Evolutionary conservation across 2,888 invertebrate genomes (phyloP).

Genomic region (Ethmia dodecea): DNA sequence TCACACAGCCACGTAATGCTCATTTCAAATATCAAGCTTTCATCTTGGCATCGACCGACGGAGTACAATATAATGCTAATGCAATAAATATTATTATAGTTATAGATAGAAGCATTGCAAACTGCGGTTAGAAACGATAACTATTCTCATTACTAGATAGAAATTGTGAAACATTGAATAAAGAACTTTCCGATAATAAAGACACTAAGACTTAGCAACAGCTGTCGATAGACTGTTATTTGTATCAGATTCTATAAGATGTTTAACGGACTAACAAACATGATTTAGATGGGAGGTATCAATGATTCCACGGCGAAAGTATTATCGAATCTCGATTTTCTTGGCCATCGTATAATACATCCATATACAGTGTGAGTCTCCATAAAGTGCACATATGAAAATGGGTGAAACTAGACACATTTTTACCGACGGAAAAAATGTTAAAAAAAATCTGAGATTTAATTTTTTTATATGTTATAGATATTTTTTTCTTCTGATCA

Average conservation of each 20-base stretch:
- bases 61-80: not conserved
- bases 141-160: conserved; percentile 29
- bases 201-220: too few relatives aligned
- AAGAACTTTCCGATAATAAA: conserved; percentile 18
- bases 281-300: too few relatives aligned
- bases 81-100: conserved; percentile 2
- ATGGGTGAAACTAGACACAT: too few relatives aligned
- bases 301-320: conserved; percentile 1
- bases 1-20: conserved; percentile 36
- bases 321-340: not conserved
- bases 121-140: conserved; percentile 44
- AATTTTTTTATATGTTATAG: too few relatives aligned
- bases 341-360: too few relatives aligned
- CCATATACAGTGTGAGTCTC: too few relatives aligned
- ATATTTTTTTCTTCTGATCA: too few relatives aligned
- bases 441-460: too few relatives aligned
- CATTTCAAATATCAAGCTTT: conserved; percentile 33
- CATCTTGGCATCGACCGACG: conserved; percentile 21
- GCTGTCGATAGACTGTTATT: conserved; percentile 18
- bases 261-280: conserved; percentile 24
- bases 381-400: too few relatives aligned
- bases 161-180: conserved; percentile 27
- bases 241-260: conserved; percentile 28
- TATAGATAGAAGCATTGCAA: conserved; percentile 30
- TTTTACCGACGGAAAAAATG: too few relatives aligned